These are phyloP conservation scores for Varroa destructor DNA, from an alignment of 1,140 invertebrate genomes.

Conservation along the genomic window DNA sequence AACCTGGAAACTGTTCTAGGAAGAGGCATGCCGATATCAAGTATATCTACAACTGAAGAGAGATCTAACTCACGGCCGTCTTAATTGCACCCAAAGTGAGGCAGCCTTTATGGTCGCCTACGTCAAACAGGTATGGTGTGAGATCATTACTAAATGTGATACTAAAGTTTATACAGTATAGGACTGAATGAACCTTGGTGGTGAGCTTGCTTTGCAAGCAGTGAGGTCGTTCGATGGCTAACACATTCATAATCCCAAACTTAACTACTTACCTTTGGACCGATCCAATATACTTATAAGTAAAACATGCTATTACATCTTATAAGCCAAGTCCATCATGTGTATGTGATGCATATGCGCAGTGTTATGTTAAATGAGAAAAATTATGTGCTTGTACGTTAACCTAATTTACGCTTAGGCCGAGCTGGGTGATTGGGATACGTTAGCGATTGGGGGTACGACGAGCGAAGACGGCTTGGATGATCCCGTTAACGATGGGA, in stretches of 20 bases:
- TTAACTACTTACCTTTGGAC: too few species aligned
- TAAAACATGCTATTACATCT: too few species aligned
- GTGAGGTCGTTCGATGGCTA: too few species aligned
- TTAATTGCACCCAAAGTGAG: slow-evolving; percentile 75
- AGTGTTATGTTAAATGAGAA: too few species aligned
- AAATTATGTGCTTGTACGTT: slow-evolving; percentile 14
- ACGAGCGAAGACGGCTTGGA: slow-evolving; percentile 24
- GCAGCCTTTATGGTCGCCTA: slow-evolving; percentile 75
- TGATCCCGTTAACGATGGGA: slow-evolving; percentile 26
- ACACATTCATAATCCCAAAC: too few species aligned
- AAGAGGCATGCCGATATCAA: slow-evolving; percentile 50
- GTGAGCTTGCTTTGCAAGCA: too few species aligned
- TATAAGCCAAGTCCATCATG: too few species aligned
- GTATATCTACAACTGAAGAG: slow-evolving; percentile 84
- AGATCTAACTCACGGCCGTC: slow-evolving; percentile 79
- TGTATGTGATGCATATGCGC: too few species aligned
- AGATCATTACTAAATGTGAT: slow-evolving; percentile 40
- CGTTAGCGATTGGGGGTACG: slow-evolving; percentile 1
- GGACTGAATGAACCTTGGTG: too few species aligned
- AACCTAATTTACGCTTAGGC: slow-evolving; percentile 18
- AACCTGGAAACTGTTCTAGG: slow-evolving; percentile 37
- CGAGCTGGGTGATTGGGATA: slow-evolving; percentile 21
- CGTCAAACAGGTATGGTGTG: slow-evolving; percentile 62
- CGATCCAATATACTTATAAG: too few species aligned
- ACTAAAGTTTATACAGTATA: too few species aligned